A percentile compares a stretch with the other conserved stretches of the same genome.
These are phyloP conservation scores for Anthoscopus minutus DNA, from an alignment of 2,113 vertebrate genomes.

Conservation along the genomic window DNA sequence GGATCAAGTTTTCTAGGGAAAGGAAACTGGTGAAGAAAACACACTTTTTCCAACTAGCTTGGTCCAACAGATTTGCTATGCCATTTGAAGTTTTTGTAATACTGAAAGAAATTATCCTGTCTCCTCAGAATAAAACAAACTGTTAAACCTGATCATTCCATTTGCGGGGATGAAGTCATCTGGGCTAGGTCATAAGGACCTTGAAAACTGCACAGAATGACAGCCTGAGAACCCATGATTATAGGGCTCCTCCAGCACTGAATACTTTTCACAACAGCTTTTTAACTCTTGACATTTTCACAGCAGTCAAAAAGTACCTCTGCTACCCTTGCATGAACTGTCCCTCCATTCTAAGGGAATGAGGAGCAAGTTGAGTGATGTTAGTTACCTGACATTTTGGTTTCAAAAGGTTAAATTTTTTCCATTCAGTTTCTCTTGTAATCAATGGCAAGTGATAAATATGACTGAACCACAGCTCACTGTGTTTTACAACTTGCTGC, in stretches of 20 bases:
- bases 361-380: not conserved
- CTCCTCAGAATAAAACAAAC: not conserved
- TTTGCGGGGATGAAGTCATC: not conserved
- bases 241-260: not conserved
- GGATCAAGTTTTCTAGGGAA: not conserved
- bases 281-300: slow-evolving; percentile 49
- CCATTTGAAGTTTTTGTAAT: not conserved
- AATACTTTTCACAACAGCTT: not conserved
- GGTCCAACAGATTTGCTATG: not conserved
- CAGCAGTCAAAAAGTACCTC: not conserved
- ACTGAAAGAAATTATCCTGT: not conserved
- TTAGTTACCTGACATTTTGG: slow-evolving; percentile 9
- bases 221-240: not conserved
- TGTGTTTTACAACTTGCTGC: slow-evolving; percentile 6
- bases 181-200: not conserved
- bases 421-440: not conserved
- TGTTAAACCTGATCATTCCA: not conserved
- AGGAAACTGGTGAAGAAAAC: not conserved
- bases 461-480: not conserved
- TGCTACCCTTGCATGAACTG: not conserved
- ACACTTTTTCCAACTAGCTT: not conserved
- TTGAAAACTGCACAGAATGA: not conserved
- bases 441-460: slow-evolving; percentile 12
- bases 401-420: slow-evolving; percentile 37
- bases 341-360: not conserved